Base-by-base conservation (phyloP, 2,797 vertebrate genomes). In the Enteromius thamalakanensis region DNA sequence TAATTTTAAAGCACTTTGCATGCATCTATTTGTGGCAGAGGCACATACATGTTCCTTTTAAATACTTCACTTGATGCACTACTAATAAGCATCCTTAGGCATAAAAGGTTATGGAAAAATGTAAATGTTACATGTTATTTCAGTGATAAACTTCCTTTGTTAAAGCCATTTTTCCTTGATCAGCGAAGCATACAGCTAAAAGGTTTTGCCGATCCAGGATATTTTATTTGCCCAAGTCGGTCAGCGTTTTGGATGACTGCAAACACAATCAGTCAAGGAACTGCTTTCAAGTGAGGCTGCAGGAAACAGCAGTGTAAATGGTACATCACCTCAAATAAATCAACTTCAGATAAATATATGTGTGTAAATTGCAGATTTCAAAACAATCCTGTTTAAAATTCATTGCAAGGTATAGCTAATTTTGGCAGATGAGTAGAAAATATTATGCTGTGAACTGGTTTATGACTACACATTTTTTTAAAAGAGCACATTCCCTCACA, bases 1-100 rank as follows among this genome's bases (percentile, higher is more conserved):
- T 62, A 26, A 55, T 71, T 69, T 32, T 55, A 21, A 81, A 78
- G 23, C n/a, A 45, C 19, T 71, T 85, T 49, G 37, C 58, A 81
- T 71, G 17, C 37, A 12, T 60, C 67, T 29, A 23, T 71, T 60
- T 15, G 19, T 45, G 9, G 11, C 6, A 47, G 42, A 82, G 32
- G 11, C 21, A 19, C 32, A 55, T 15, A 80, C 11, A 79, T 34
- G 9, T 62, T 80, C 23, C 65, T 58, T 37, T 79, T 26, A 70
- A n/a, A 60, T 72, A n/a, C n/a, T n/a, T n/a, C n/a, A 49, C 68
- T 9, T 1, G 21, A 68, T 0, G 1, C 45, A 79, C 21, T 1
- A 12, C 8, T 65, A 64, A 40, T 53, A 17, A 69, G 12, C 19
- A 79, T 53, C 7, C 21, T n/a, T 6, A 11, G 40, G 47, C 2